Evolutionary conservation across 2,113 vertebrate genomes (phyloP), one percentile per base, ranked within the genome.

Genomic region (Merops nubicus): DNA sequence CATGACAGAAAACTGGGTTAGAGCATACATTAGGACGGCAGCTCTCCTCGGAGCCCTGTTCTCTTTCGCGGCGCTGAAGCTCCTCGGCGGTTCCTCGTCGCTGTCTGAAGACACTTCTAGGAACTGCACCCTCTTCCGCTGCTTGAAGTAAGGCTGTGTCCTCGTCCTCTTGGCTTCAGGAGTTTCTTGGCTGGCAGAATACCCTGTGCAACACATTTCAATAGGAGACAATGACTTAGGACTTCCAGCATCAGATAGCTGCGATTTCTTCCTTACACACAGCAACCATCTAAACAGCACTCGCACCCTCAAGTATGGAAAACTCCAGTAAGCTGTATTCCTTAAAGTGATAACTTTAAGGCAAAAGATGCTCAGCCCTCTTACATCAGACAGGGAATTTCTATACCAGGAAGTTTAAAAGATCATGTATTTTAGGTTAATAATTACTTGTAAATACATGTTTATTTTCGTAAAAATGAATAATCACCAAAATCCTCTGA

Each of bases 61-160:
- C 86, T 87, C 87, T 72, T 84, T 68, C 5, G 33, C 81, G 86
- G 33, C 77, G 34, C 59, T 65, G 64, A 93, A 51, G 42, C 70
- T 82, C 56, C 91, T 68, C 4, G 96, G 94, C 72, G 84, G 50
- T 36, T 97, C 90, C 43, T 97, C 98, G 51, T 98, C 98, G 5
- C 94, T 98, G 77, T 98, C 98, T 75, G 98, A 98, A 67, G 97
- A 98, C 28, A 93, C 85, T 26, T 98, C 98, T 6, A 98, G 96
- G 92, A 98, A 98, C 7, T 97, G 97, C 33, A 98, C 96, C 77
- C 98, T 98, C 94, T 85, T 97, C 93, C 51, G 94, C 83, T 17
- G 93, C 67, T 93, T 97, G 97, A 98, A 98, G 40, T 90, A 96
- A 34, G 97, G 96, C 19, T 34, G 18, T 8, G 78, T 88, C 43